Base-by-base conservation (phyloP, 1,140 invertebrate genomes). In the Achatina immaculata region DNA sequence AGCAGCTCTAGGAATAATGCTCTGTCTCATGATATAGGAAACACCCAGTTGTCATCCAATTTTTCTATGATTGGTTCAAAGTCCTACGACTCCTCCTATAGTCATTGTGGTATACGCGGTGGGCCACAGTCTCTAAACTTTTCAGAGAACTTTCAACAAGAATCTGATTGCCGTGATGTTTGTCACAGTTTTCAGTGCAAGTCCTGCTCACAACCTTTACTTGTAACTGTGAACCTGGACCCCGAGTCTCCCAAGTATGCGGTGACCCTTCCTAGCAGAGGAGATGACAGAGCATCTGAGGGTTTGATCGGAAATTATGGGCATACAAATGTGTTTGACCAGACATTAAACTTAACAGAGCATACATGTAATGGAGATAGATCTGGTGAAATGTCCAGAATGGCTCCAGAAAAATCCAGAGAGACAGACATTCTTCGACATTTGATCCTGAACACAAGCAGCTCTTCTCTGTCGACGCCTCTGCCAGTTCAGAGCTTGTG, bases 361-460 rank as follows among this genome's bases (percentile, higher is more conserved):
- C 40, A 43, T 34, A 31, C 11, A 3, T 43, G 71, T 48, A 34
- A 34, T 73, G 38, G 28, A 21, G 71, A 73, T 4, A 28, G 38
- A 73, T 45, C 43, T 16, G 7, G 14, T 1, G 40, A n/a, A 2
- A 3, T 24, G 28, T 43, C 68, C 16, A 73, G 43, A 40, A 45
- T 73, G 28, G 42, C 40, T 40, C 74, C 48, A 28, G 76, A 45
- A 24, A 78, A 78, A 24, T 78, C 58, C 21, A 43, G 38, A 28
- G 76, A 78, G 11, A 68, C 76, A 28, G 65, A 78, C 31, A 78
- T 78, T n/a, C 58, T 78, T 9, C 76, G 78, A 28, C 78, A 80
- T 55, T 38, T 80, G 31, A 80, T 71, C 31, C n/a, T 80, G 45
- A 80, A 66, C 36, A 71, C 78, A 28, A 55, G 28, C 68, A 80